These are phyloP conservation scores for Geopemphigus sp. DNA, from an alignment of 1,140 invertebrate species.

Conservation along the genomic window DNA sequence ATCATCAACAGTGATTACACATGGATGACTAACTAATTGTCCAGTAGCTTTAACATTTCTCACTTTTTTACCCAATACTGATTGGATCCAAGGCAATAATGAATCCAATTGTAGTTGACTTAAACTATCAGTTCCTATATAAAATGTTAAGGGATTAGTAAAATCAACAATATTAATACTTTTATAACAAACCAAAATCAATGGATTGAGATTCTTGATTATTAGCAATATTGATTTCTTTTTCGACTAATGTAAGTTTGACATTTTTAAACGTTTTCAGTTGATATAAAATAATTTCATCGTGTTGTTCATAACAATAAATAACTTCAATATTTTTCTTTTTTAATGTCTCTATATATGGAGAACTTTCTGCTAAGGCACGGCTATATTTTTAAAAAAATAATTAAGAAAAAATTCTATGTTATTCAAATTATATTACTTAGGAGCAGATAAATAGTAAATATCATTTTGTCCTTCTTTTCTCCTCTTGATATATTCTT, in stretches of 20 bases:
- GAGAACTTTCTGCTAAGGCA: constrained; percentile 84
- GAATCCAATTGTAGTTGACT: constrained; percentile 71
- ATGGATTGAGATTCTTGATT: constrained; percentile 61
- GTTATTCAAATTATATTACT: constrained; percentile 58
- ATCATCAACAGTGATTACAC: constrained; percentile 89
- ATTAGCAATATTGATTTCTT: constrained; percentile 80
- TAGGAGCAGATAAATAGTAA: constrained; percentile 91
- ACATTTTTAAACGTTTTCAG: constrained; percentile 78
- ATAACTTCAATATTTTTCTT: constrained; percentile 85
- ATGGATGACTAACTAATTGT: constrained; percentile 84
- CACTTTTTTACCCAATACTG: constrained; percentile 73
- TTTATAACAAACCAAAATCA: constrained; percentile 55
- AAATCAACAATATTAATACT: constrained; percentile 1
- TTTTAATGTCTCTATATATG: constrained; percentile 91
- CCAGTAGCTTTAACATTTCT: constrained; percentile 72
- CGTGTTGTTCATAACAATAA: constrained; percentile 93
- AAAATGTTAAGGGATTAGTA: neutral
- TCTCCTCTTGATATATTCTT: constrained; percentile 77
- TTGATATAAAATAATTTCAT: constrained; percentile 92
- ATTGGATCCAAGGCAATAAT: constrained; percentile 76
- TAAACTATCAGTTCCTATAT: constrained; percentile 66
- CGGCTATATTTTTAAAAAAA: constrained; percentile 62
- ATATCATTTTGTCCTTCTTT: constrained; percentile 79
- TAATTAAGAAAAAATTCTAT: neutral
- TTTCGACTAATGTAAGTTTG: constrained; percentile 85